Evolutionary conservation across 2,797 vertebrate species (phyloP).

Genomic region (Chaenodraco wilsoni): DNA sequence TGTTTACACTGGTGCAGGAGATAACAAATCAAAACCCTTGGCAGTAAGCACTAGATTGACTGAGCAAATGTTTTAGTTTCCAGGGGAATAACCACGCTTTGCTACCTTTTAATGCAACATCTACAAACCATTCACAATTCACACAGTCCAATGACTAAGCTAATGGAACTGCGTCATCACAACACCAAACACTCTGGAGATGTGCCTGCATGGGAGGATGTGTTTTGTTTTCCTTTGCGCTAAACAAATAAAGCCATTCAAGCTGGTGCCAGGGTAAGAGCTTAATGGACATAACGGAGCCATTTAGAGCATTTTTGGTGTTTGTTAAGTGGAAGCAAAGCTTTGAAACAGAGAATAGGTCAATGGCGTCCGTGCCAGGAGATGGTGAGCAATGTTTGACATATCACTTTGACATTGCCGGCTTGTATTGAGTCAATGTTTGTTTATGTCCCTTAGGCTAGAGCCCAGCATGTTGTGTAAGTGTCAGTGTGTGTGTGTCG

Average conservation of each 20-base stretch:
- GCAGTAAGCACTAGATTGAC: slow-evolving; percentile 56
- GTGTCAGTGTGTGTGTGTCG: slow-evolving; percentile 46
- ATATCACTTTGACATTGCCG: slow-evolving; percentile 37
- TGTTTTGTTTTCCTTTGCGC: slow-evolving; percentile 57
- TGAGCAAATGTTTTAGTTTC: slow-evolving; percentile 76
- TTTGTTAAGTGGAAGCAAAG: slow-evolving; percentile 52
- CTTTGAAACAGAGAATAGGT: slow-evolving; percentile 33
- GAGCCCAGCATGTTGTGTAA: slow-evolving; percentile 56
- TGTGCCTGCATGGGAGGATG: slow-evolving; percentile 47
- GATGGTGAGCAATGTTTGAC: slow-evolving; percentile 59
- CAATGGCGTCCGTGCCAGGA: slow-evolving; percentile 30
- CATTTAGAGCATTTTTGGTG: slow-evolving; percentile 53
- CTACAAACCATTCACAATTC: slow-evolving; percentile 55
- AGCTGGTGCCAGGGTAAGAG: slow-evolving; percentile 32
- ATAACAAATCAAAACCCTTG: slow-evolving; percentile 49
- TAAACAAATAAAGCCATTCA: slow-evolving; percentile 64
- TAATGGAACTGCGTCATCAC: slow-evolving; percentile 65
- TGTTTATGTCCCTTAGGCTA: slow-evolving; percentile 61
- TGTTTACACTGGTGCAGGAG: slow-evolving; percentile 31
- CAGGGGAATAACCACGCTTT: slow-evolving; percentile 63
- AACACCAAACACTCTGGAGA: slow-evolving; percentile 50
- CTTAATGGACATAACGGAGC: slow-evolving; percentile 62
- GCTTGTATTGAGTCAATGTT: slow-evolving; percentile 63
- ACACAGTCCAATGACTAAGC: slow-evolving; percentile 57
- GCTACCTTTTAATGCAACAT: slow-evolving; percentile 51